A percentile compares a stretch with the other conserved stretches of the same genome.
These are phyloP conservation scores for Chionis minor DNA, from an alignment of 2,113 vertebrate species.

Conservation along the genomic window DNA sequence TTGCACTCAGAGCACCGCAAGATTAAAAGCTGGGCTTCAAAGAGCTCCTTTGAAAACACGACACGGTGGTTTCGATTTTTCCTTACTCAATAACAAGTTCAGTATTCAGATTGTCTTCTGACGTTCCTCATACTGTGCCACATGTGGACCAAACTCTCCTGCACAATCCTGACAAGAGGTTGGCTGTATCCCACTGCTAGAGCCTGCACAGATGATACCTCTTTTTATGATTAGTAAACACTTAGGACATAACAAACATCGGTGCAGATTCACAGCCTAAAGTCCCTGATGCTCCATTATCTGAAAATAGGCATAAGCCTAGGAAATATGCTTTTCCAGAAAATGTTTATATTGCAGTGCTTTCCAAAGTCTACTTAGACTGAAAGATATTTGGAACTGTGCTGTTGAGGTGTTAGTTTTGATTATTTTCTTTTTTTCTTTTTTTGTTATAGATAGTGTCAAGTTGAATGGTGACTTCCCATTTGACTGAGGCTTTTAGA, in stretches of 20 bases:
- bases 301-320: background rate
- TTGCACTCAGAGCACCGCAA: conserved; percentile 2
- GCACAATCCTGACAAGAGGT: background rate
- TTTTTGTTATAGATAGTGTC: background rate
- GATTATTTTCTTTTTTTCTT: background rate
- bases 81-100: background rate
- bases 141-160: background rate
- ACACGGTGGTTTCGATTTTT: background rate
- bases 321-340: background rate
- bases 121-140: background rate
- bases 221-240: background rate
- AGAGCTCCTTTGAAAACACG: background rate
- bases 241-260: background rate
- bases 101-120: background rate
- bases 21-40: conserved; percentile 13
- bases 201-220: background rate
- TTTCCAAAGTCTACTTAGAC: background rate
- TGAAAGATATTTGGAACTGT: background rate
- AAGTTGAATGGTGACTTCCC: background rate
- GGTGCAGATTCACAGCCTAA: background rate
- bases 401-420: background rate
- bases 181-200: background rate
- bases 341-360: background rate
- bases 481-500: background rate
- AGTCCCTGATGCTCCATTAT: background rate